A percentile compares a stretch with the other conserved stretches of the same genome.
Evolutionary conservation across 2,113 vertebrate genomes (phyloP).

Genomic region (Heterocephalus glaber): DNA sequence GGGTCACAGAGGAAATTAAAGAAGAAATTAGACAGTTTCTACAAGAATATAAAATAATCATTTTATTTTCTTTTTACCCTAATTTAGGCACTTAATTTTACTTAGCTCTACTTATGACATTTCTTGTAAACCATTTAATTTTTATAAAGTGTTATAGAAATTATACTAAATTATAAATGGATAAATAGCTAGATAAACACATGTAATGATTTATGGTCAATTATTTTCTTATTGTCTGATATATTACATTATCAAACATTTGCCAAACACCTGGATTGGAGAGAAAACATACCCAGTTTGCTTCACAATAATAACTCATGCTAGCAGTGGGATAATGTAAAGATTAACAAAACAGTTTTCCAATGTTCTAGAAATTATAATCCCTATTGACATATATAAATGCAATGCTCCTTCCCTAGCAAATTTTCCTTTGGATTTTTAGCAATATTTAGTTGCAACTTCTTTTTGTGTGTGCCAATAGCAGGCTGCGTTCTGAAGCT

Average conservation of each 20-base stretch:
- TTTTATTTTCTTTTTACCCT: neutral
- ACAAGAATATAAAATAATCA: too few species aligned
- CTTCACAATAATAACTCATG: neutral
- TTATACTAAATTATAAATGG: neutral
- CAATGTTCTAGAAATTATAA: neutral
- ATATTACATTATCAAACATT: neutral
- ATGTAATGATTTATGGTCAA: neutral
- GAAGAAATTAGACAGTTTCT: too few species aligned
- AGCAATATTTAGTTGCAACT: neutral
- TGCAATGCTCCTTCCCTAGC: neutral
- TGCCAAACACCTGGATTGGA: neutral
- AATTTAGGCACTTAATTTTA: neutral
- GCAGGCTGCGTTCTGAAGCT: neutral
- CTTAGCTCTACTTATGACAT: neutral
- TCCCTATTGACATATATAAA: neutral
- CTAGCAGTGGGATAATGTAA: neutral
- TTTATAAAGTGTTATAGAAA: neutral
- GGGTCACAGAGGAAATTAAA: too few species aligned
- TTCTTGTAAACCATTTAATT: neutral
- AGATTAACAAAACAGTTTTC: neutral
- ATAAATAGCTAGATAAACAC: neutral
- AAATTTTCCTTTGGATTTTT: conserved; percentile 15
- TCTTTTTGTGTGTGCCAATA: neutral
- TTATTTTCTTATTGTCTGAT: neutral
- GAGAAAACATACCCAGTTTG: conserved; percentile 1